These are phyloP conservation scores for Sarcophaga peregrina DNA, from an alignment of 1,140 invertebrate genomes.

Conservation along the genomic window DNA sequence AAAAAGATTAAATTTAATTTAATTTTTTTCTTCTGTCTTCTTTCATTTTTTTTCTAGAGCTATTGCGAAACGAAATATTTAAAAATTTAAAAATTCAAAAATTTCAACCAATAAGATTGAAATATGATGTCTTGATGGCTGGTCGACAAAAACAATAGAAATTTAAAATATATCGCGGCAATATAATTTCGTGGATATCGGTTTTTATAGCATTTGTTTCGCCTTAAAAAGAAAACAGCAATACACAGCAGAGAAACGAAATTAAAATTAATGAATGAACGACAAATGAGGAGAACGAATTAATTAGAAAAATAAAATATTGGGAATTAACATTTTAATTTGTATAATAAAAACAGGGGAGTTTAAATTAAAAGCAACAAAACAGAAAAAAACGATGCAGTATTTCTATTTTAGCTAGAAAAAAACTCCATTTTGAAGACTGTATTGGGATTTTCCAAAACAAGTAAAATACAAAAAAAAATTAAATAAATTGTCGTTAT, in stretches of 20 bases:
- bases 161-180: not conserved
- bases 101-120: not conserved
- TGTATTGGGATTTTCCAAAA: not conserved
- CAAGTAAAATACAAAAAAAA: not conserved
- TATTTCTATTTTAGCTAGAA: not conserved
- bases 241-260: no score
- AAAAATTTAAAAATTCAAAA: no score
- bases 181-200: no score
- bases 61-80: no score
- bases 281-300: not conserved
- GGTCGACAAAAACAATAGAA: not conserved
- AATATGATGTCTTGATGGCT: not conserved
- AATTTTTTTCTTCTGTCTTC: no score
- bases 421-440: conserved; percentile 1
- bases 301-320: not conserved
- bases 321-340: not conserved
- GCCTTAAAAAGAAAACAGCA: not conserved
- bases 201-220: not conserved
- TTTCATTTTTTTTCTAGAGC: no score
- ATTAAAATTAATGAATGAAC: not conserved
- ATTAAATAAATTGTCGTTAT: not conserved
- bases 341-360: not conserved
- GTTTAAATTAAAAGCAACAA: not conserved
- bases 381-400: not conserved
- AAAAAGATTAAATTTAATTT: no score